phyloP scores from a whole-genome alignment of 2,888 invertebrate species.

The Tetragonula carbonaria region DNA sequence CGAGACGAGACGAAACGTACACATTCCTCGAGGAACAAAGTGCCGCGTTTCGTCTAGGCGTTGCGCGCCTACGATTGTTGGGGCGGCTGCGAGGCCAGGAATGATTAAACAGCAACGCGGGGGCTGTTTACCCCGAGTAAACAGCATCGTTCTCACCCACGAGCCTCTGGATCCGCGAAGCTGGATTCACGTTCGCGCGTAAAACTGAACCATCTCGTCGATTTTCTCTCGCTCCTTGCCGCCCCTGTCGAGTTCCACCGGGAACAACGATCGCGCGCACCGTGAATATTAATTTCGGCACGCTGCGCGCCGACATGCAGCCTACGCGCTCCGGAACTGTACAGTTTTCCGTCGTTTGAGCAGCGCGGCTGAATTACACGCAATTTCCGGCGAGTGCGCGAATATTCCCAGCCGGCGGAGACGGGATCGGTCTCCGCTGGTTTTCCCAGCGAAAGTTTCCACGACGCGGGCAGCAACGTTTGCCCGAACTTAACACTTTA shows the following conservation, averaged over 20 bases:
- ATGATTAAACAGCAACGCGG: conserved; percentile 61
- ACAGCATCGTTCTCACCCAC: conserved; percentile 25
- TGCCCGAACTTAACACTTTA: too few species aligned
- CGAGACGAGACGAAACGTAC: background rate
- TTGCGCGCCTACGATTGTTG: conserved; percentile 53
- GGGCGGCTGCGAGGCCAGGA: conserved; percentile 40
- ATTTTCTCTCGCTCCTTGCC: background rate
- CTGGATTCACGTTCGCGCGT: background rate
- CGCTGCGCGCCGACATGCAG: background rate
- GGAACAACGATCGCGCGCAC: too few species aligned
- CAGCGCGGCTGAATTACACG: background rate
- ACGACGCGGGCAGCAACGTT: too few species aligned
- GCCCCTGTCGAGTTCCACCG: too few species aligned
- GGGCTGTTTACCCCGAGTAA: conserved; percentile 55
- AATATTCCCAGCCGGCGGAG: background rate
- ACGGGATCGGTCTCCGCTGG: too few species aligned
- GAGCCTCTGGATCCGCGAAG: background rate
- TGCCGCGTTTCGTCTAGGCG: background rate
- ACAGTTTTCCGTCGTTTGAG: background rate
- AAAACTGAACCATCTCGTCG: background rate
- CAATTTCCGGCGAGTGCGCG: background rate
- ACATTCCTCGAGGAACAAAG: background rate
- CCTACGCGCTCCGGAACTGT: background rate
- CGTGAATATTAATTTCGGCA: conserved; percentile 20
- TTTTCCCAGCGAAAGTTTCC: too few species aligned